Evolutionary conservation across 2,888 invertebrate genomes (phyloP), one percentile per base, ranked within the genome.

Genomic region (Ptilodon capucinus): DNA sequence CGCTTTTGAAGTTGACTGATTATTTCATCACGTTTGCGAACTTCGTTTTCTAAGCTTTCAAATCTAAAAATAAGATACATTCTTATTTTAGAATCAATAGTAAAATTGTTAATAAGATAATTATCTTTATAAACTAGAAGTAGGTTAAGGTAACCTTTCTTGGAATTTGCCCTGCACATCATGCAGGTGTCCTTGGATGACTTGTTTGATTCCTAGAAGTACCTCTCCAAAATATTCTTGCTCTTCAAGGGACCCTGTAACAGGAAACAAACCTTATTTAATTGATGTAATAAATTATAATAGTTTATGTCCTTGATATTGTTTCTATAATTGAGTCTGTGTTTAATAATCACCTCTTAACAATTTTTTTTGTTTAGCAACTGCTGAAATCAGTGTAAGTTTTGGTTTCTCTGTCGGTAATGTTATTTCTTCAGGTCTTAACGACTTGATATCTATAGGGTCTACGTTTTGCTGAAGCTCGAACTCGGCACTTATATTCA

Each of bases 151-250:
- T n/a, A n/a, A 91, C 91, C 91, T 92, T 61, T 93, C 92, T 72
- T 94, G 94, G 80, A 94, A 95, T 77, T 94, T 94, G 44, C 92
- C 93, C 78, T 95, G 94, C 60, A 95, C 93, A 48, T 95, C 94
- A 62, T 93, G 93, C 54, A 95, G 86, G 79, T 95, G 95, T 17
- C 93, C 93, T 81, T 95, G 95, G 82, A 97, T 95, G 40, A 96
- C 95, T 77, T 96, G 95, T 77, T 95, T 95, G 53, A 97, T 96
- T 52, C 95, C 96, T 60, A 94, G 82, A 40, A 97, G 91, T 18
- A 97, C 94, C 79, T 96, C 96, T 30, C 95, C 94, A 75, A 96
- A 94, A 85, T 95, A 96, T 77, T 96, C 96, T 71, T 96, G 96
- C 67, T 96, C 95, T 75, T 94, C 94, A 46, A 93, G 80, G 21